These are phyloP conservation scores for Metridium senile DNA, from an alignment of 92 coral and sea anemone genomes.

Conservation along the genomic window DNA sequence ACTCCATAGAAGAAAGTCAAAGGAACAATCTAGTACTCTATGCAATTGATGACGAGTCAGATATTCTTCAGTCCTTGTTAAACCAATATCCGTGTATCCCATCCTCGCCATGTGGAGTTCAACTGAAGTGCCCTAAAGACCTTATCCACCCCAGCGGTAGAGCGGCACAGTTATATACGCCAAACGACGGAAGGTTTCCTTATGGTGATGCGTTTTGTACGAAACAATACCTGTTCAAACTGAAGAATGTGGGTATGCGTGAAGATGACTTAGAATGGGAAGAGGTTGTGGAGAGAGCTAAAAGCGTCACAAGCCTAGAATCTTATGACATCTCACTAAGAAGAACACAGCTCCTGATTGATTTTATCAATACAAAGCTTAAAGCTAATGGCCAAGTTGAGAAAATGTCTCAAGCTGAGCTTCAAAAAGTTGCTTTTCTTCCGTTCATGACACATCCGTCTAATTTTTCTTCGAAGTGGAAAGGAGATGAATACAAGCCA, in stretches of 20 bases:
- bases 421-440: conserved; percentile 40
- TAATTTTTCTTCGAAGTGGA: conserved; percentile 60
- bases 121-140: conserved; percentile 58
- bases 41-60: conserved; percentile 49
- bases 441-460: conserved; percentile 58
- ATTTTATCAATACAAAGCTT: conserved; percentile 40
- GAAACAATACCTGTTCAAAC: conserved; percentile 25
- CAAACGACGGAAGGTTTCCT: conserved; percentile 78
- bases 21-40: conserved; percentile 57
- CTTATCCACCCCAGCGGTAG: conserved; percentile 55
- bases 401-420: not conserved
- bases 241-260: conserved; percentile 73
- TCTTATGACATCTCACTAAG: conserved; percentile 13
- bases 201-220: conserved; percentile 36
- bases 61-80: conserved; percentile 18
- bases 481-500: conserved; percentile 35
- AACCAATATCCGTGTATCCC: conserved; percentile 57
- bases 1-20: conserved; percentile 11
- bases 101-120: conserved; percentile 54
- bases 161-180: conserved; percentile 45
- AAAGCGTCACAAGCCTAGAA: conserved; percentile 41
- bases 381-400: not conserved
- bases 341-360: conserved; percentile 35
- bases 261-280: conserved; percentile 70
- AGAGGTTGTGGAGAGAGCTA: conserved; percentile 71